phyloP scores from a whole-genome alignment of 30 jellyfish, hydroid and myxozoan genomes.

The Aurelia aurita region DNA sequence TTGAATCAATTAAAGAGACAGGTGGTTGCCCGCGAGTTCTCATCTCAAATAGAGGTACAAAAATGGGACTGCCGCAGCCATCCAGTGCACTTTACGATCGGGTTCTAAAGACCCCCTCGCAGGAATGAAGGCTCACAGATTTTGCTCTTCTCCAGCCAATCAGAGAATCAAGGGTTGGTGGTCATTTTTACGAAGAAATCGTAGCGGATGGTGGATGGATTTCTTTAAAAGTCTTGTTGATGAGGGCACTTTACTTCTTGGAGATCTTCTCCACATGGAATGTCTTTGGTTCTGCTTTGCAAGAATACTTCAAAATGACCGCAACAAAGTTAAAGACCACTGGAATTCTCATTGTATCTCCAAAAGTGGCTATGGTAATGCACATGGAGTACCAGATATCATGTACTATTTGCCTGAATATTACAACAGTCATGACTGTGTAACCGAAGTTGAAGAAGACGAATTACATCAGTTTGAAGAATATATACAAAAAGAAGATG shows the following conservation, averaged over 20 bases:
- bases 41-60: slow-evolving; percentile 30
- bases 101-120: slow-evolving; percentile 1
- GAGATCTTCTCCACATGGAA: slow-evolving; percentile 31
- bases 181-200: slow-evolving; percentile 36
- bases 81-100: slow-evolving; percentile 15
- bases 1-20: slow-evolving; percentile 8
- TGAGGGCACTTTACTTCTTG: slow-evolving; percentile 33
- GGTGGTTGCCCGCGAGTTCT: slow-evolving; percentile 26
- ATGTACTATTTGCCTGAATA: slow-evolving; percentile 47
- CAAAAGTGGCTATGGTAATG: slow-evolving; percentile 19
- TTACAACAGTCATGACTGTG: slow-evolving; percentile 4
- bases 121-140: slow-evolving; percentile 27
- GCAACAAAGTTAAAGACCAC: slow-evolving; percentile 36
- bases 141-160: slow-evolving; percentile 45
- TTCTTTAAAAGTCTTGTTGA: slow-evolving; percentile 17
- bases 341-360: slow-evolving; percentile 43
- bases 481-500: background rate
- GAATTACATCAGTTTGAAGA: slow-evolving; percentile 22
- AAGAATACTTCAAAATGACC: slow-evolving; percentile 31
- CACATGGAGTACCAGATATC: slow-evolving; percentile 37
- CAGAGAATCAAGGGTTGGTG: slow-evolving; percentile 62
- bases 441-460: slow-evolving; percentile 24
- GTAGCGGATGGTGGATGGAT: slow-evolving; percentile 48
- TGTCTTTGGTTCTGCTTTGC: slow-evolving; percentile 45
- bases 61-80: slow-evolving; percentile 35